These are phyloP conservation scores for Furcula furcula DNA, from an alignment of 2,888 invertebrate genomes.

Conservation along the genomic window DNA sequence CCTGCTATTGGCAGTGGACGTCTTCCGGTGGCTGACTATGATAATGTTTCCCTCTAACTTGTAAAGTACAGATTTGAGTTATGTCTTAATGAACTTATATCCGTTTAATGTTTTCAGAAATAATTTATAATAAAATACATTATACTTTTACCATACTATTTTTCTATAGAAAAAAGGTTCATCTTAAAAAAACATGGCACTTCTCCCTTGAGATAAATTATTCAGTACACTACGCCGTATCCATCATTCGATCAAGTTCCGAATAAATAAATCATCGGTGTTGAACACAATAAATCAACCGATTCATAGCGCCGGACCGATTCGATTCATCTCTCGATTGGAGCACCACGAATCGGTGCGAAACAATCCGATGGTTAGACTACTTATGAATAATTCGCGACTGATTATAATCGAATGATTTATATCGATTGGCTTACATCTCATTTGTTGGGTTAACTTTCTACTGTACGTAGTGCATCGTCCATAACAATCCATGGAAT, in stretches of 20 bases:
- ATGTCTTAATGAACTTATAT: too few species aligned
- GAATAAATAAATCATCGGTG: conserved; percentile 65
- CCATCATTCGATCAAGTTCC: conserved; percentile 46
- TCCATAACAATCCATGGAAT: too few species aligned
- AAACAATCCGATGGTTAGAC: conserved; percentile 50
- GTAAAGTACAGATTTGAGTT: too few species aligned
- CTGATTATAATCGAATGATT: conserved; percentile 50
- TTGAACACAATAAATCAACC: conserved; percentile 67
- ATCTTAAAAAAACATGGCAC: conserved; percentile 7
- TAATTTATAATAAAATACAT: too few species aligned
- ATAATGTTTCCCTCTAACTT: too few species aligned
- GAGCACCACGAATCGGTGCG: conserved; percentile 51
- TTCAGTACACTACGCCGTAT: conserved; percentile 29
- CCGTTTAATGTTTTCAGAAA: too few species aligned
- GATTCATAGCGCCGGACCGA: conserved; percentile 60
- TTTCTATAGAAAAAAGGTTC: too few species aligned
- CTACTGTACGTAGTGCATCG: too few species aligned
- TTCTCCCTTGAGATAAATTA: conserved; percentile 29
- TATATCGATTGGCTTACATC: conserved; percentile 11
- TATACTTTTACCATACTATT: too few species aligned
- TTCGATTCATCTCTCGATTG: conserved; percentile 67
- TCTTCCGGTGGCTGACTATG: too few species aligned
- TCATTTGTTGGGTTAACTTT: conserved; percentile 10
- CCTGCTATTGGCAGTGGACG: too few species aligned
- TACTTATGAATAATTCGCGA: conserved; percentile 51